Evolutionary conservation across 2,888 invertebrate genomes (phyloP).

Genomic region (Coelinius sp.): DNA sequence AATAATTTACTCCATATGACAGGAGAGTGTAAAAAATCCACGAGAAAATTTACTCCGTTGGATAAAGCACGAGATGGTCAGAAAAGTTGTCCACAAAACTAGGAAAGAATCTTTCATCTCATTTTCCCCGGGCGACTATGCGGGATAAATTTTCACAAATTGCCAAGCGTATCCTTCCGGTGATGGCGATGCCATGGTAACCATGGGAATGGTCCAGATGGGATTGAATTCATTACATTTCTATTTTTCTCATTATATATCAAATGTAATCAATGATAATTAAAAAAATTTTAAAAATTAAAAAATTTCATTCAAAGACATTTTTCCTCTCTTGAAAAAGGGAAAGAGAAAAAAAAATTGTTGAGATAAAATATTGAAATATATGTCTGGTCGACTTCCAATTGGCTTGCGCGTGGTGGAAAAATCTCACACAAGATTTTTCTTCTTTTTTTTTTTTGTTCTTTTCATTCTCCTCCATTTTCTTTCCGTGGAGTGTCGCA

Average conservation of each 20-base stretch:
- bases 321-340: too few species aligned
- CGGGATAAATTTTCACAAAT: slow-evolving; percentile 39
- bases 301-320: too few species aligned
- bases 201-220: slow-evolving; percentile 6
- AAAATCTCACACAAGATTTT: slow-evolving; percentile 8
- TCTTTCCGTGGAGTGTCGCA: slow-evolving; percentile 17
- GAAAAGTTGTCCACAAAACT: slow-evolving; percentile 18
- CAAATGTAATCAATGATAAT: too few species aligned
- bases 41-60: background rate
- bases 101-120: slow-evolving; percentile 14
- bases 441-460: slow-evolving; percentile 5
- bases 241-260: background rate
- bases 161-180: slow-evolving; percentile 34
- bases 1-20: slow-evolving; percentile 1
- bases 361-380: background rate
- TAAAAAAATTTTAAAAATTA: too few species aligned
- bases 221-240: background rate
- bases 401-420: background rate
- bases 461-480: slow-evolving; percentile 20
- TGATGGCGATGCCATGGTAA: background rate
- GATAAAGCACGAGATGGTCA: background rate
- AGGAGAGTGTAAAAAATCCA: background rate
- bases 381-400: slow-evolving; percentile 21
- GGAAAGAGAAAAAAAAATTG: background rate
- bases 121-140: slow-evolving; percentile 22